Evolutionary conservation across 2,888 invertebrate genomes (phyloP).

Genomic region (Schrankia costaestrigalis): DNA sequence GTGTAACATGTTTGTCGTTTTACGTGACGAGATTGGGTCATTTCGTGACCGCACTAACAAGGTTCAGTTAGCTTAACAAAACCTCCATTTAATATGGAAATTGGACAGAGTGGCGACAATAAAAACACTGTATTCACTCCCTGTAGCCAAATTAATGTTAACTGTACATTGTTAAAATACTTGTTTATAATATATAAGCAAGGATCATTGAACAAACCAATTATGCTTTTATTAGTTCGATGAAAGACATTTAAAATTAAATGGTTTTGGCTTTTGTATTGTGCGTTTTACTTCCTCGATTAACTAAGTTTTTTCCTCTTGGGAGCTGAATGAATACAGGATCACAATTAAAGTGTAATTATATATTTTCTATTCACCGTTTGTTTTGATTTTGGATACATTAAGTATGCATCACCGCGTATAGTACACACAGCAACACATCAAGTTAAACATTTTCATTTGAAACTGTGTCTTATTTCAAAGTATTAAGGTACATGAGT

Average conservation of each 20-base stretch:
- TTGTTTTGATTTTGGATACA: no score
- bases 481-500: no score
- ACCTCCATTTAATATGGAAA: slow-evolving; percentile 50
- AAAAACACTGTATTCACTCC: slow-evolving; percentile 32
- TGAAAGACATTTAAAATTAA: slow-evolving; percentile 17
- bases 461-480: no score
- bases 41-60: slow-evolving; percentile 37
- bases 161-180: slow-evolving; percentile 32
- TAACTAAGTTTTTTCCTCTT: no score
- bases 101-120: slow-evolving; percentile 35
- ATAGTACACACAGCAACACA: no score
- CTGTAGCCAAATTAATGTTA: slow-evolving; percentile 42
- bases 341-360: no score
- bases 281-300: slow-evolving; percentile 22
- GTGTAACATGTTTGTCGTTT: slow-evolving; percentile 2
- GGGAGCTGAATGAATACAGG: no score
- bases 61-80: slow-evolving; percentile 39
- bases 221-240: slow-evolving; percentile 29
- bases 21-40: slow-evolving; percentile 22
- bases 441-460: no score
- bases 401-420: no score
- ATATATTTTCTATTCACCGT: no score
- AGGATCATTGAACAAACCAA: slow-evolving; percentile 50
- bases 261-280: no score
- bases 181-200: slow-evolving; percentile 18